phyloP scores from a whole-genome alignment of 92 coral and sea anemone genomes.

The Epizoanthus rinbou region DNA sequence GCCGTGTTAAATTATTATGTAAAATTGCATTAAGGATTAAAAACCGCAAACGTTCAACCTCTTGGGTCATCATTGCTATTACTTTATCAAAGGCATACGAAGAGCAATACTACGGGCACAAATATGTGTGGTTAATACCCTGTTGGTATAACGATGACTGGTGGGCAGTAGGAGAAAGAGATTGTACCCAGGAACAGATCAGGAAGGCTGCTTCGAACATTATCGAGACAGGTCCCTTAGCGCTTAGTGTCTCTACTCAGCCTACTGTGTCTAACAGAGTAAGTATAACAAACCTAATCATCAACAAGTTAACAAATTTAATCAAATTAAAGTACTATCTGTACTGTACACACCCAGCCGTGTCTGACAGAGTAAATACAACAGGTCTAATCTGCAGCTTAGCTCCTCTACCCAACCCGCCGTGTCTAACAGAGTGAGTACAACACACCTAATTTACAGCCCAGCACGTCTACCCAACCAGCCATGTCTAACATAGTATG shows the following conservation, averaged over 20 bases:
- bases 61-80: too few species aligned
- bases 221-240: neutral
- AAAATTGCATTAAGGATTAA: too few species aligned
- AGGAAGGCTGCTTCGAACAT: neutral
- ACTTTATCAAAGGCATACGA: neutral
- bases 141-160: neutral
- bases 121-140: neutral
- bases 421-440: neutral
- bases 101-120: conserved; percentile 6
- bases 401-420: neutral
- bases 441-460: conserved; percentile 33
- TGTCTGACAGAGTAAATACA: too few species aligned
- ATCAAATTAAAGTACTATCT: too few species aligned
- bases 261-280: too few species aligned
- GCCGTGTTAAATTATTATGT: too few species aligned
- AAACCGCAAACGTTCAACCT: too few species aligned
- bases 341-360: too few species aligned
- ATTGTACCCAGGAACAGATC: neutral
- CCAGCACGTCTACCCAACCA: conserved; percentile 43
- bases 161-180: neutral
- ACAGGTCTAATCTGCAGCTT: too few species aligned
- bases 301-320: too few species aligned
- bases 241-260: neutral
- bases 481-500: conserved; percentile 50
- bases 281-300: too few species aligned